phyloP scores from a whole-genome alignment of 2,113 vertebrate genomes.

The Planiliza haematocheilus region DNA sequence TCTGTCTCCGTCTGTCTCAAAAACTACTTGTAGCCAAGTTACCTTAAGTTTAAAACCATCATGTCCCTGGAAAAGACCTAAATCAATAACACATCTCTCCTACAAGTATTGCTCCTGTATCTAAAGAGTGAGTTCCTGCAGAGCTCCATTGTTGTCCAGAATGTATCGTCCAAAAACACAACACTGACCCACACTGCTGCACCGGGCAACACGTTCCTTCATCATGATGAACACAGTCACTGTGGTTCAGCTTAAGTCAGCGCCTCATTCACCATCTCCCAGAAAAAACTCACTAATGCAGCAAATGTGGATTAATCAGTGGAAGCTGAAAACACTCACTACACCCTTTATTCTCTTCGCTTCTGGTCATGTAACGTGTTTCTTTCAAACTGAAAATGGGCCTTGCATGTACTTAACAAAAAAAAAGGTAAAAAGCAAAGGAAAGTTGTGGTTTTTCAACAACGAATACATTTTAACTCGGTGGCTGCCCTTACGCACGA shows the following conservation, averaged over 20 bases:
- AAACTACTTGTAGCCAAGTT: background rate
- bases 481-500: constrained; percentile 21
- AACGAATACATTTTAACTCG: background rate
- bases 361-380: too few species aligned
- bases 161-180: constrained; percentile 25
- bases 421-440: background rate
- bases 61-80: background rate
- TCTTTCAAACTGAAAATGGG: too few species aligned
- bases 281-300: constrained; percentile 10
- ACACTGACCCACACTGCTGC: constrained; percentile 2
- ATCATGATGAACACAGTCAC: constrained; percentile 21
- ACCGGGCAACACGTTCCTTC: background rate
- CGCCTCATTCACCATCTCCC: background rate
- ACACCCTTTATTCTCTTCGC: background rate
- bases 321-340: background rate
- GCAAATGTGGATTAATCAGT: constrained; percentile 12
- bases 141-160: constrained; percentile 15
- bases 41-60: background rate
- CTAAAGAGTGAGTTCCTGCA: constrained; percentile 7
- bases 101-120: constrained; percentile 10
- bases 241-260: too few species aligned
- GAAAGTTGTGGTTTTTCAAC: background rate
- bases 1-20: too few species aligned
- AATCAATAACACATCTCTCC: background rate
- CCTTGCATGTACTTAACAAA: background rate